Percentiles rank a stretch among this genome's conserved stretches.
phyloP scores from a whole-genome alignment of 2,888 invertebrate species.

The Cephalotes varians region DNA sequence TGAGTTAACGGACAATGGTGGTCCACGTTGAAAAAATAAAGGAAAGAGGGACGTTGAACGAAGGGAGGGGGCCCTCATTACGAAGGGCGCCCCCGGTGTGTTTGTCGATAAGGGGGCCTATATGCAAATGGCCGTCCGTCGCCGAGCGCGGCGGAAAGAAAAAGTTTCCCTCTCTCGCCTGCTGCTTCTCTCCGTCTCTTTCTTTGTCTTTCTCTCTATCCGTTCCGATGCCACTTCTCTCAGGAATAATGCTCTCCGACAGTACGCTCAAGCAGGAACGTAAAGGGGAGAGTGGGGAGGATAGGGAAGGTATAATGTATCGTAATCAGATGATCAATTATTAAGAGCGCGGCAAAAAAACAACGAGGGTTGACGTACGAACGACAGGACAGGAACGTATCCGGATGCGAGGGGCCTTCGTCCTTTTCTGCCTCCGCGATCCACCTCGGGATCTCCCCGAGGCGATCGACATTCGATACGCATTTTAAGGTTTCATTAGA shows the following conservation, averaged over 20 bases:
- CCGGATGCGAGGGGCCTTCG: slow-evolving; percentile 71
- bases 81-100: slow-evolving; percentile 82
- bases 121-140: slow-evolving; percentile 83
- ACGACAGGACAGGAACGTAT: slow-evolving; percentile 77
- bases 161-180: slow-evolving; percentile 80
- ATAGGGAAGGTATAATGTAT: slow-evolving; percentile 82
- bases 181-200: slow-evolving; percentile 56
- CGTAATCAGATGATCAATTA: slow-evolving; percentile 86
- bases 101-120: slow-evolving; percentile 85
- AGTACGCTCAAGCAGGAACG: slow-evolving; percentile 66
- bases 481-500: slow-evolving; percentile 44
- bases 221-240: slow-evolving; percentile 58
- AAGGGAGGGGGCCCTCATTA: slow-evolving; percentile 82
- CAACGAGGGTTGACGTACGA: slow-evolving; percentile 85
- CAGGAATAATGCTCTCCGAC: slow-evolving; percentile 80
- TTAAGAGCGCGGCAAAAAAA: slow-evolving; percentile 84
- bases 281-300: slow-evolving; percentile 65
- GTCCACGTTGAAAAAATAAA: slow-evolving; percentile 77
- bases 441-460: slow-evolving; percentile 29
- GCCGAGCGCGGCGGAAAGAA: slow-evolving; percentile 74
- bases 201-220: slow-evolving; percentile 40
- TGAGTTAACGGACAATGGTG: slow-evolving; percentile 82
- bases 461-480: slow-evolving; percentile 42
- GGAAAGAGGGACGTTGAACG: slow-evolving; percentile 68
- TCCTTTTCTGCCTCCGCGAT: slow-evolving; percentile 52